phyloP scores from a whole-genome alignment of 1,140 invertebrate species.

The Microplitis mediator region DNA sequence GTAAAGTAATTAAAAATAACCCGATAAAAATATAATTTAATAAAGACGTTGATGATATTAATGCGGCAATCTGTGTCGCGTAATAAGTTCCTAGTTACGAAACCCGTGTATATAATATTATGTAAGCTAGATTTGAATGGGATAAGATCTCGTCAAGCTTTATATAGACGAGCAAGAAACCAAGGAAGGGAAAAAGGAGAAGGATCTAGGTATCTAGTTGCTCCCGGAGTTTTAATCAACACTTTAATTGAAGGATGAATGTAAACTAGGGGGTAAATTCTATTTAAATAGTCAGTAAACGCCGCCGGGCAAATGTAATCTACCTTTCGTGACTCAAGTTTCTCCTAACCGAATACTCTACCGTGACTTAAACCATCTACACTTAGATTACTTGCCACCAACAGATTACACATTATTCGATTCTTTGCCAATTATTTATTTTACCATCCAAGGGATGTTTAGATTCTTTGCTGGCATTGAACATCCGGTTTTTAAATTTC shows the following conservation, averaged over 20 bases:
- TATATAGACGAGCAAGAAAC: constrained; percentile 24
- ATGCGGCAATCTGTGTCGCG: constrained; percentile 6
- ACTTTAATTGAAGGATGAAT: constrained; percentile 47
- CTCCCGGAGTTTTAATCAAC: constrained; percentile 43
- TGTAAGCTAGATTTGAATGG: not conserved
- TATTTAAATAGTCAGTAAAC: constrained; percentile 15
- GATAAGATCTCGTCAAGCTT: constrained; percentile 7
- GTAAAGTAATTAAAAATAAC: too few species aligned
- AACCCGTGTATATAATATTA: too few species aligned
- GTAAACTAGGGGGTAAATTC: constrained; percentile 40
- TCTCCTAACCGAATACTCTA: constrained; percentile 8
- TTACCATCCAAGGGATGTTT: too few species aligned
- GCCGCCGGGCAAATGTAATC: constrained; percentile 35
- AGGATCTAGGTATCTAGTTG: not conserved
- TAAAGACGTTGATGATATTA: not conserved
- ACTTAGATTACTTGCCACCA: not conserved
- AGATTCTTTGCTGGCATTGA: too few species aligned
- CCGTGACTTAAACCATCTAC: not conserved
- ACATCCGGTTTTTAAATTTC: too few species aligned
- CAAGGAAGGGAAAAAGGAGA: constrained; percentile 23
- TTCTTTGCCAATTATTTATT: too few species aligned
- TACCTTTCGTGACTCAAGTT: constrained; percentile 36
- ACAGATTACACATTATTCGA: too few species aligned
- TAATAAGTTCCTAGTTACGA: not conserved
- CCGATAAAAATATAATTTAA: too few species aligned